Base-by-base conservation (phyloP, 2,797 vertebrate species). In the Mormyrops attenuatus region DNA sequence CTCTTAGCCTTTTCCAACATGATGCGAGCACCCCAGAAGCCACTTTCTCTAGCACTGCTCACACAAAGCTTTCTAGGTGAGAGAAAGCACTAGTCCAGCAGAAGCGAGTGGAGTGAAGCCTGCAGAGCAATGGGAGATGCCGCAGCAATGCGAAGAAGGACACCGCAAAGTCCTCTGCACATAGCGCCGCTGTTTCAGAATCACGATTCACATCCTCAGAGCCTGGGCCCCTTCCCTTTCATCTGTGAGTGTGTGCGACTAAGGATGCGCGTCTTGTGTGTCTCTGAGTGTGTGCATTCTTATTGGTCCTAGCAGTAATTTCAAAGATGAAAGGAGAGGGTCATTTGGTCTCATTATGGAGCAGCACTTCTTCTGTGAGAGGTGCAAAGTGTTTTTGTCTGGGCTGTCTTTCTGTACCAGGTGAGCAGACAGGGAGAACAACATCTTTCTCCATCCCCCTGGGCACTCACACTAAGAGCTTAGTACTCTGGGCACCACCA, bases 311-410 rank as follows among this genome's bases (percentile, higher is more conserved):
- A 52, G 90, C 91, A 91, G 91, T 93, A 91, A 92, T 93, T 92
- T 92, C 91, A 69, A 91, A 93, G 92, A 93, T 93, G 92, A 93
- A 93, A 93, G 92, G 91, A 90, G 90, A 91, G 90, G 91, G 91
- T 91, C 92, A 92, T 92, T 92, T 93, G 92, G 92, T 90, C 91
- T 92, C 91, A 93, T 93, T 93, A 93, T 92, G 90, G 92, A 92
- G 91, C 87, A 88, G 89, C 88, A 90, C 89, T 91, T 92, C 92
- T 93, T 91, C 85, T 44, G 88, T 69, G 91, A 90, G 91, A 87
- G 41, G 22, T 55, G 89, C 89, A 90, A 91, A 91, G 90, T 92
- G 92, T 91, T 90, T 92, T 86, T 80, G 88, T 89, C 89, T 88
- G 26, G 63, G 89, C 90, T 60, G 50, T 77, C 89, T 90, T 89